Evolutionary conservation across 2,888 invertebrate species (phyloP).

Genomic region (Tipula lateralis): DNA sequence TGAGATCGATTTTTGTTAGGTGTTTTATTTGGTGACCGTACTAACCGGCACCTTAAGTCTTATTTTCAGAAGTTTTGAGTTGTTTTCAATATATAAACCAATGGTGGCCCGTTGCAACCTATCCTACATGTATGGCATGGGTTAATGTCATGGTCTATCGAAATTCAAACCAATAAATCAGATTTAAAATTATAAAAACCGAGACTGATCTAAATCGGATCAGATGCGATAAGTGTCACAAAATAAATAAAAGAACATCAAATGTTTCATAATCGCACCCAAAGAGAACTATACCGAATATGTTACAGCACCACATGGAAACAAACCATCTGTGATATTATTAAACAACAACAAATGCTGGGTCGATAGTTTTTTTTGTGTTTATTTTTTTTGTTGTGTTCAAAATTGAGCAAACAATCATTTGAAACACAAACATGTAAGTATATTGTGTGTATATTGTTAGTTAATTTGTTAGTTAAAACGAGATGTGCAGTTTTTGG

Average conservation of each 20-base stretch:
- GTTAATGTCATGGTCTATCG: no score
- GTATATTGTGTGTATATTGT: neutral
- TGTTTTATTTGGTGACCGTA: no score
- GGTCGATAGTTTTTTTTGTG: neutral
- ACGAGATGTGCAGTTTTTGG: neutral
- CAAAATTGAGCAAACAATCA: neutral
- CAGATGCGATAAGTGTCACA: neutral
- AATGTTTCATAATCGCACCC: no score
- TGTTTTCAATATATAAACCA: no score
- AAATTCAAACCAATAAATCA: neutral
- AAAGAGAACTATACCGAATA: no score
- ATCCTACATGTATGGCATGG: no score
- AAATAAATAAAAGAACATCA: neutral
- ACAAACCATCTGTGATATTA: neutral
- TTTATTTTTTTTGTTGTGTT: neutral
- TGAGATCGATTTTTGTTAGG: no score
- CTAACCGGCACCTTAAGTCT: no score
- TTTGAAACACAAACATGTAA: neutral
- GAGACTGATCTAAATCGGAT: neutral
- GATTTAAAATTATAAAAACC: neutral
- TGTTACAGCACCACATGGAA: slow-evolving; percentile 2
- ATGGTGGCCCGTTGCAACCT: no score
- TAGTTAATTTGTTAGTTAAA: neutral
- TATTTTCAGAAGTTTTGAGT: no score
- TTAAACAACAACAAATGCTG: neutral